Conservation (phyloP, 1,140 invertebrate genomes). For the Geopemphigus sp. region DNA sequence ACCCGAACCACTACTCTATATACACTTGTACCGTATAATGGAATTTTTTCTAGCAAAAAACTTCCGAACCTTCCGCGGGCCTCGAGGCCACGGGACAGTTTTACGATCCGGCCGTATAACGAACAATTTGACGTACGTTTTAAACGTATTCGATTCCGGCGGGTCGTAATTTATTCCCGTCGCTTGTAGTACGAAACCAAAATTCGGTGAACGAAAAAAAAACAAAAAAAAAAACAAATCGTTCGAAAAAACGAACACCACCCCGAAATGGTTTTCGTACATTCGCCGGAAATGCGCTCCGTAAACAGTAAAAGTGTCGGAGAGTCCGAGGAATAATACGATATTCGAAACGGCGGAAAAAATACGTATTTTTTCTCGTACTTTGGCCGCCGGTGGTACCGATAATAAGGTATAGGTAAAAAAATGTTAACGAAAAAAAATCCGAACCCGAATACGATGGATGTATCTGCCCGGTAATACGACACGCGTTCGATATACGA, state of each 20-base stretch:
- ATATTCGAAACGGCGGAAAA: not conserved
- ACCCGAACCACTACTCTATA: too few species aligned
- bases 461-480: not conserved
- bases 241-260: not conserved
- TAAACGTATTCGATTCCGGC: not conserved
- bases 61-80: too few species aligned
- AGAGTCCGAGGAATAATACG: conserved; percentile 8
- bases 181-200: not conserved
- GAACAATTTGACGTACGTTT: not conserved
- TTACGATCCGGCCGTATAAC: not conserved
- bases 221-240: too few species aligned
- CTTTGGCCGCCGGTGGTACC: not conserved
- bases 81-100: not conserved
- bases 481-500: not conserved
- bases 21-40: too few species aligned
- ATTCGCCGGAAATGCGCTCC: not conserved
- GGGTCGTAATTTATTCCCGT: not conserved
- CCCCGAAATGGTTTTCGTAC: not conserved
- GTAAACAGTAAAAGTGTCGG: conserved; percentile 18
- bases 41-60: too few species aligned
- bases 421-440: not conserved
- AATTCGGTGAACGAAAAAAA: conserved; percentile 13
- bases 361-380: conserved; percentile 18
- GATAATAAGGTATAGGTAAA: not conserved
- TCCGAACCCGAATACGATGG: not conserved